A percentile compares a stretch with the other conserved stretches of the same genome.
phyloP scores from a whole-genome alignment of 2,888 invertebrate species.

The Hypercompe scribonia region DNA sequence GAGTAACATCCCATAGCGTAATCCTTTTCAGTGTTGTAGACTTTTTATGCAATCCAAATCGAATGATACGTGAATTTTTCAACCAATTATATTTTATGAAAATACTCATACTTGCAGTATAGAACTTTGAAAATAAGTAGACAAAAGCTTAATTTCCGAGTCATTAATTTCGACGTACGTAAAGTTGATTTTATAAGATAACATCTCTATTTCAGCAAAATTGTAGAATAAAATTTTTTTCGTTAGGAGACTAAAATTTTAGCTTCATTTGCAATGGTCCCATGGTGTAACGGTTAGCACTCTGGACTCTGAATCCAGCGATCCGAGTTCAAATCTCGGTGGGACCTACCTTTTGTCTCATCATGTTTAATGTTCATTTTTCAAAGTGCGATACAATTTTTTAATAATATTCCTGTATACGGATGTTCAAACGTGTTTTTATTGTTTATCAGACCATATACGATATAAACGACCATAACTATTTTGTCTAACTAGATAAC shows the following conservation, averaged over 20 bases:
- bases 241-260: slow-evolving; percentile 27
- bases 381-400: neutral
- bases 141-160: neutral
- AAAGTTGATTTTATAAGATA: neutral
- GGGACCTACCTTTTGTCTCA: slow-evolving; percentile 81
- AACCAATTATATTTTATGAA: neutral
- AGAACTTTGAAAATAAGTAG: neutral
- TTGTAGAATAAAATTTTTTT: neutral
- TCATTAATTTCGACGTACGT: neutral
- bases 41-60: too few species aligned
- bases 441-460: too few species aligned
- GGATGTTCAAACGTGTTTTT: neutral
- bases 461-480: too few species aligned
- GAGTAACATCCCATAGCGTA: too few species aligned
- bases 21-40: too few species aligned
- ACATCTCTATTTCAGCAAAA: neutral
- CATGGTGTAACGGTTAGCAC: slow-evolving; percentile 92
- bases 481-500: too few species aligned
- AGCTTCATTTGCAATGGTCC: slow-evolving; percentile 71
- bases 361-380: neutral
- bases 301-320: slow-evolving; percentile 93
- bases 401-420: neutral
- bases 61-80: neutral
- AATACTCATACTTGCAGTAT: neutral
- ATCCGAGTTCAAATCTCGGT: slow-evolving; percentile 94